These are phyloP conservation scores for Xestobium rufovillosum DNA, from an alignment of 2,888 invertebrate species.

Conservation along the genomic window DNA sequence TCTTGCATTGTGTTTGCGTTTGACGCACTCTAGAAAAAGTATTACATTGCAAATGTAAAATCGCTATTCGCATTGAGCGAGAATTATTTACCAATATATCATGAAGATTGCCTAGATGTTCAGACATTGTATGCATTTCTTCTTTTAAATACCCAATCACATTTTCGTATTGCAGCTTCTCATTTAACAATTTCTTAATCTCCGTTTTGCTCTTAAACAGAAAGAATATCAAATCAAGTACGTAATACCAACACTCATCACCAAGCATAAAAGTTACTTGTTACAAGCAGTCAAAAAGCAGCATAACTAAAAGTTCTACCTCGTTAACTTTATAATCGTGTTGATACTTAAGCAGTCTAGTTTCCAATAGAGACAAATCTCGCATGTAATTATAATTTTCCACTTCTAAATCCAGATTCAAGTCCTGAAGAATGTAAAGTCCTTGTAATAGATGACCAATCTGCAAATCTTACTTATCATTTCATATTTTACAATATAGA, in stretches of 20 bases:
- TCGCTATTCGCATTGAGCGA: not conserved
- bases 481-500: constrained; percentile 1
- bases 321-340: constrained; percentile 29
- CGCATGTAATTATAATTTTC: constrained; percentile 36
- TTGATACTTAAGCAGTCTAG: constrained; percentile 36
- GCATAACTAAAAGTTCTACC: constrained; percentile 25
- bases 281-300: too few species aligned
- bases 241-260: too few species aligned
- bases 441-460: constrained; percentile 19
- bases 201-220: too few species aligned
- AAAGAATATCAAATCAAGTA: too few species aligned
- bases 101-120: constrained; percentile 33
- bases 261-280: too few species aligned
- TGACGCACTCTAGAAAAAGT: constrained; percentile 28
- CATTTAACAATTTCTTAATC: constrained; percentile 27
- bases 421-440: constrained; percentile 31
- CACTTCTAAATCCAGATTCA: constrained; percentile 37
- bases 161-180: constrained; percentile 32
- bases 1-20: constrained; percentile 30
- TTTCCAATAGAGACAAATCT: constrained; percentile 36
- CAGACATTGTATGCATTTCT: constrained; percentile 33
- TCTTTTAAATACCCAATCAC: constrained; percentile 32
- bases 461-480: constrained; percentile 17
- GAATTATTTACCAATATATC: constrained; percentile 20
- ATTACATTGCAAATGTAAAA: constrained; percentile 1